Evolutionary conservation across 2,113 vertebrate species (phyloP), one percentile per base, ranked within the genome.

Genomic region (Elephantulus edwardii): DNA sequence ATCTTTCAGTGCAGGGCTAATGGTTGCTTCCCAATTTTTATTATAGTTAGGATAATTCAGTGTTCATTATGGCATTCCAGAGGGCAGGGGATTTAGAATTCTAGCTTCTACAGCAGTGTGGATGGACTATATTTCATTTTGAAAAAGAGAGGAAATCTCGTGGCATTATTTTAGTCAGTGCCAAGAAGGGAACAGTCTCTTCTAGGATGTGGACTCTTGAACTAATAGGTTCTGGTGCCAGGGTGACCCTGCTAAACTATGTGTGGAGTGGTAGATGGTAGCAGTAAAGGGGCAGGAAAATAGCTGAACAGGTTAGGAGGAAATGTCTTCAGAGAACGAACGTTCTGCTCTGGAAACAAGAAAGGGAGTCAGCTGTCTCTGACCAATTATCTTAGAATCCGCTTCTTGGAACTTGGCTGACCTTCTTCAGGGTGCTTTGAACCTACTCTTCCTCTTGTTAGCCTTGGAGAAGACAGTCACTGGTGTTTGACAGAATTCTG

Each of bases 291-390:
- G 56, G 58, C 75, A 90, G 76, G 80, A 93, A 48, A 93, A 87
- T 64, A 90, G 44, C 44, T 86, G 91, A 92, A 78, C 91, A 92
- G 72, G 54, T 90, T 96, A 81, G 40, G 12, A 91, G 74, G 83
- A 91, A 89, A 94, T 76, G 44, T 79, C 83, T 92, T 95, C 72
- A 86, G 77, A 87, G 94, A 95, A 95, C 94, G 94, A 95, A 95
- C 94, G 82, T 91, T 94, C 80, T 93, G 92, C 91, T 95, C 92
- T 90, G 46, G 72, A 76, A 89, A 89, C 42, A 91, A 89, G 76
- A n/a, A 93, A 88, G 68, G 79, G 38, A 94, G 56, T 93, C 72
- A 77, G 58, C 81, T 94, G 91, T 93, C 76, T 86, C 83, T 88
- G 66, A 74, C 72, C 83, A 90, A 83, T 90, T 89, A 92, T 90